These are phyloP conservation scores for Pachliopta kotzebuea DNA, from an alignment of 2,888 invertebrate species.

Conservation along the genomic window DNA sequence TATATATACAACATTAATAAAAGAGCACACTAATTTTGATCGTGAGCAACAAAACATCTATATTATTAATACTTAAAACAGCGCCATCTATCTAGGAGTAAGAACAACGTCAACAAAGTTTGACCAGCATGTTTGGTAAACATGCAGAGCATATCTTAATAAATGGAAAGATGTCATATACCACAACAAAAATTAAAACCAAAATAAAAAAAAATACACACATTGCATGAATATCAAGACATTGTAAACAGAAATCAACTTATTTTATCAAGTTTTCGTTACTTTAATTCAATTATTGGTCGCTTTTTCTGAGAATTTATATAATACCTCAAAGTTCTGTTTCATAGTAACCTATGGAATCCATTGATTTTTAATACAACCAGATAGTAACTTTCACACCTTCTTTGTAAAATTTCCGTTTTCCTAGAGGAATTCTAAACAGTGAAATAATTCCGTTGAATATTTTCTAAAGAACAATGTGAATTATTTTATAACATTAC, in stretches of 20 bases:
- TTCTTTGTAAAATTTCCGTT: no score
- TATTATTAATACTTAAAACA: neutral
- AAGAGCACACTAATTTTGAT: no score
- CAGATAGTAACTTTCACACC: no score
- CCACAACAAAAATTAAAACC: no score
- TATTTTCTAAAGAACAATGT: neutral
- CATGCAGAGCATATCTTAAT: neutral
- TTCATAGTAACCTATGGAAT: no score
- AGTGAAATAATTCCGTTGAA: neutral
- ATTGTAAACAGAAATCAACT: neutral
- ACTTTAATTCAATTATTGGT: neutral
- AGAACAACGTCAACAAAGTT: neutral
- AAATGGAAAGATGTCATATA: neutral
- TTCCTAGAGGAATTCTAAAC: neutral
- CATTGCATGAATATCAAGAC: neutral
- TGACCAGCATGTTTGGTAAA: neutral
- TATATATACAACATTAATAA: no score
- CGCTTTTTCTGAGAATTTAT: no score
- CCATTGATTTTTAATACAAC: no score
- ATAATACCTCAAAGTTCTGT: no score
- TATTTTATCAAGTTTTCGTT: neutral
- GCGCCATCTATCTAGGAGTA: neutral
- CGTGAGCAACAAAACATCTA: no score
- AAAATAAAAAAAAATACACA: neutral
- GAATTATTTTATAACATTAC: slow-evolving; percentile 2